A percentile compares a stretch with the other conserved stretches of the same genome.
These are phyloP conservation scores for Oenanthe oenanthe DNA, from an alignment of 2,113 vertebrate genomes.

Conservation along the genomic window DNA sequence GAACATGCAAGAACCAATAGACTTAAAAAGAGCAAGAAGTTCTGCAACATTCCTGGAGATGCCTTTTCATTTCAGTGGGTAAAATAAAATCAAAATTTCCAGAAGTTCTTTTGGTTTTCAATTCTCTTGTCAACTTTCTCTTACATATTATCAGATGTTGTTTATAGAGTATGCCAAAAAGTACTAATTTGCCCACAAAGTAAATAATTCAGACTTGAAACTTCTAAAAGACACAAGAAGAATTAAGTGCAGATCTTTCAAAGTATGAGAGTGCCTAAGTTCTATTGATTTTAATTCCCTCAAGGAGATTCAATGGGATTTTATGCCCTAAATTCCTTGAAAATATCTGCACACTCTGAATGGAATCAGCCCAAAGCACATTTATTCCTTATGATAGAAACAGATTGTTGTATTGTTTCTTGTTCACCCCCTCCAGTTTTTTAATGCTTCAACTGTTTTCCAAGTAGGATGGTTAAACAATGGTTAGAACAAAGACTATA, in stretches of 20 bases:
- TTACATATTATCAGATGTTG: neutral
- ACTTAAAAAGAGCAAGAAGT: neutral
- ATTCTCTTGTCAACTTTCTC: neutral
- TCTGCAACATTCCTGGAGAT: neutral
- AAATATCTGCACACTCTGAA: slow-evolving; percentile 50
- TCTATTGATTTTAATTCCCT: slow-evolving; percentile 43
- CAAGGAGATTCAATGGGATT: slow-evolving; percentile 35
- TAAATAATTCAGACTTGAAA: slow-evolving; percentile 1
- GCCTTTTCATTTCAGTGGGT: neutral
- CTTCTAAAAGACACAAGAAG: slow-evolving; percentile 10
- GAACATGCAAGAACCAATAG: neutral
- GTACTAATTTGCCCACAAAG: neutral
- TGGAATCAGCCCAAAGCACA: slow-evolving; percentile 35
- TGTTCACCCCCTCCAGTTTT: slow-evolving; percentile 46
- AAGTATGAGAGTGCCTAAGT: neutral
- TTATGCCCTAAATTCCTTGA: slow-evolving; percentile 44
- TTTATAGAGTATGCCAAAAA: neutral
- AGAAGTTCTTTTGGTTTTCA: neutral
- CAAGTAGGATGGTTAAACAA: slow-evolving; percentile 51
- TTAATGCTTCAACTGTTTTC: slow-evolving; percentile 49
- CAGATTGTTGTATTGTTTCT: slow-evolving; percentile 60
- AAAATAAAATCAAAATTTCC: neutral
- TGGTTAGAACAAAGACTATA: slow-evolving; percentile 39
- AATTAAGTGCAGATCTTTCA: slow-evolving; percentile 24
- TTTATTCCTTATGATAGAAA: slow-evolving; percentile 60